These are phyloP conservation scores for Procambarus virginalis DNA, from an alignment of 1,140 invertebrate genomes.

Conservation along the genomic window DNA sequence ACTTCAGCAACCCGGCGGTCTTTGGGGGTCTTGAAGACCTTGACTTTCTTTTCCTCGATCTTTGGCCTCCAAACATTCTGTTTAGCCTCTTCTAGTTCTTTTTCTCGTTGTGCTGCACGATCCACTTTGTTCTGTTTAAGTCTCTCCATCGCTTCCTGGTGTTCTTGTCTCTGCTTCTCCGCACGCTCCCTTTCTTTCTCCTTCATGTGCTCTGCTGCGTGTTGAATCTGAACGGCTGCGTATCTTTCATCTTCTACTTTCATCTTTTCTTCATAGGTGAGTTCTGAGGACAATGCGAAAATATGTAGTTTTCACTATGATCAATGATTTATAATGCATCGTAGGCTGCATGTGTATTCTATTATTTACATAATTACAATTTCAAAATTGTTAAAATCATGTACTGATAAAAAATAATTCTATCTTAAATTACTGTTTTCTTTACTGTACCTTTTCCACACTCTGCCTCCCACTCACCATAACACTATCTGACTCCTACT, in stretches of 20 bases:
- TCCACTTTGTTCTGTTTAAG: conserved; percentile 56
- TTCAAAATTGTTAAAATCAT: no score
- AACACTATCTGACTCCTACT: no score
- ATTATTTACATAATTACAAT: no score
- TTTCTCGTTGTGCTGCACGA: conserved; percentile 40
- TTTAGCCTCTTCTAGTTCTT: conserved; percentile 67
- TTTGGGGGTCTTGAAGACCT: conserved; percentile 73
- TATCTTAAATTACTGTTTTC: no score
- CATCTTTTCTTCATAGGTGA: conserved; percentile 70
- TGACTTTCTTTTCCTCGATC: conserved; percentile 74
- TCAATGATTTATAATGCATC: no score
- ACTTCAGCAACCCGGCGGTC: conserved; percentile 72
- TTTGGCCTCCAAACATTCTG: conserved; percentile 69
- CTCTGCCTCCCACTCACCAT: no score
- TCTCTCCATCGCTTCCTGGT: conserved; percentile 60
- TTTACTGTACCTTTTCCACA: no score
- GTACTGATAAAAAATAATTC: no score
- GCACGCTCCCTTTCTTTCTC: conserved; percentile 67
- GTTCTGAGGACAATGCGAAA: conserved; percentile 33
- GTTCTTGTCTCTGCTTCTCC: conserved; percentile 58
- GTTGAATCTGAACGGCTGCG: conserved; percentile 68
- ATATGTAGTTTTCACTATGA: no score
- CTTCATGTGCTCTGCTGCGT: conserved; percentile 69
- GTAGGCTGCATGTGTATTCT: no score
- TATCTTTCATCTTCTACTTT: conserved; percentile 68